Percentiles rank a stretch among this genome's conserved stretches.
Evolutionary conservation across 2,113 vertebrate genomes (phyloP).

Genomic region (Eira barbara): DNA sequence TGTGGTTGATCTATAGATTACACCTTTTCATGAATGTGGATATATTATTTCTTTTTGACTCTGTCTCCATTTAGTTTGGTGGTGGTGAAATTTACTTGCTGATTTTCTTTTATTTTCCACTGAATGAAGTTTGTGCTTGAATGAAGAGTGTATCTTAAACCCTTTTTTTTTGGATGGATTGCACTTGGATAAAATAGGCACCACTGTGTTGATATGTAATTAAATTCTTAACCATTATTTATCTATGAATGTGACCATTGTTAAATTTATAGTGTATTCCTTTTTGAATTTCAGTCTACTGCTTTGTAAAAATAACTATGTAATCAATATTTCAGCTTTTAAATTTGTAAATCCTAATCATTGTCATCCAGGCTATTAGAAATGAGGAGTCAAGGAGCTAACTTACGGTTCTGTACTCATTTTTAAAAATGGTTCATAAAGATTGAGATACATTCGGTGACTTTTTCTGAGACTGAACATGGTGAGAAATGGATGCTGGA

Average conservation of each 20-base stretch:
- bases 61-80: slow-evolving; percentile 69
- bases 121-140: slow-evolving; percentile 87
- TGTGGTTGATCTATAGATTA: slow-evolving; percentile 44
- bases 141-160: slow-evolving; percentile 98
- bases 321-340: slow-evolving; percentile 52
- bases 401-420: background rate
- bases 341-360: slow-evolving; percentile 59
- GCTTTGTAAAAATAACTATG: slow-evolving; percentile 61
- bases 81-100: slow-evolving; percentile 88
- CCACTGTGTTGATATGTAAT: slow-evolving; percentile 77
- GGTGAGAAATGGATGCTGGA: background rate
- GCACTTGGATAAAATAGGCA: slow-evolving; percentile 93
- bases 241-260: slow-evolving; percentile 6
- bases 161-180: slow-evolving; percentile 88
- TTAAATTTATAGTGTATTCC: background rate
- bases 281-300: slow-evolving; percentile 60
- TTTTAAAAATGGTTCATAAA: background rate
- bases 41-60: slow-evolving; percentile 62
- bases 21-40: background rate
- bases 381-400: slow-evolving; percentile 36
- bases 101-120: slow-evolving; percentile 81
- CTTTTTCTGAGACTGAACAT: background rate
- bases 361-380: background rate
- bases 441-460: background rate
- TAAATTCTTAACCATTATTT: slow-evolving; percentile 71